Base-by-base conservation (phyloP, 2,797 vertebrate species). In the Anguilla obscura region DNA sequence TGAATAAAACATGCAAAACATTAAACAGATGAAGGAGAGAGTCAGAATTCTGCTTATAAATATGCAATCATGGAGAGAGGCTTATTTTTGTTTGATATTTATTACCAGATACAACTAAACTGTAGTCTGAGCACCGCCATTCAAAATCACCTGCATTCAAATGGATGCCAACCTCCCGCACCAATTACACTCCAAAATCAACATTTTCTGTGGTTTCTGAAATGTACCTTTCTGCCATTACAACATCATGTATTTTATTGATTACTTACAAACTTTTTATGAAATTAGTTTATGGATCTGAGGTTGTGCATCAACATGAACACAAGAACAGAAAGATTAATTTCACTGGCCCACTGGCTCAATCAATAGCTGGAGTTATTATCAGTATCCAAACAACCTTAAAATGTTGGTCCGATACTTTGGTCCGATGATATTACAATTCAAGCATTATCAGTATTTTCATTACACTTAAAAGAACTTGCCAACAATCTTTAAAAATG, bases 1-100 rank as follows among this genome's bases (percentile, higher is more conserved):
- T 92, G 89, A 91, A 93, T 92, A 90, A 92, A 91, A 91, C 90
- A 92, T 90, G 69, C 1, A 36, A 74, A 88, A 86, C 48, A 85
- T 85, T 86, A 69, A 74, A 88, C 54, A 40, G 87, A 89, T 36
- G 30, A 58, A 89, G 89, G 63, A 60, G 18, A 45, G 76, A 83
- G 54, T 66, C 82, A 86, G 87, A 91, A 86, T 86, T 58, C 5
- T 86, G 56, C 33, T 45, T 86, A 92, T 91, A 88, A 87, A 90
- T 88, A 91, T 91, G 84, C 84, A 88, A 71, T n/a, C 24, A 74
- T 71, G 56, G 24, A 5, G 48, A 58, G 58, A 54, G 12, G 45
- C 12, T 82, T 85, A 24, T 66, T 58, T 79, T 36, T 85, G 86
- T 90, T 89, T 60, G 79, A 86, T 87, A 85, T 54, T 74, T 69